These are phyloP conservation scores for Amblyjoppa proteus DNA, from an alignment of 2,888 invertebrate genomes.

Conservation along the genomic window DNA sequence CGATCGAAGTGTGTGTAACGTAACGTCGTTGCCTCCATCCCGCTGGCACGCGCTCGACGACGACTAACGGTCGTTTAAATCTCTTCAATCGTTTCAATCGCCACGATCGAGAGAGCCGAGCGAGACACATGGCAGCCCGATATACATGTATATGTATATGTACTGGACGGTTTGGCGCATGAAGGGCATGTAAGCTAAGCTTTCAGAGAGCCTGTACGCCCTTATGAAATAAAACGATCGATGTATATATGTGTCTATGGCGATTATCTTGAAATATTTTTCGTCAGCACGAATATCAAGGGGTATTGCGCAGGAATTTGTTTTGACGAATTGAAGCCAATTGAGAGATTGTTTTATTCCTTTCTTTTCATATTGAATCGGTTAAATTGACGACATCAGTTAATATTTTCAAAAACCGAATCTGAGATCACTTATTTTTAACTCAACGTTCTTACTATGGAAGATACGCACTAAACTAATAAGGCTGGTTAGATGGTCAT, in stretches of 20 bases:
- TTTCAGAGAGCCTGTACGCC: background rate
- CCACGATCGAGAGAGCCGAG: conserved; percentile 38
- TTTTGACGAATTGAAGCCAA: conserved; percentile 59
- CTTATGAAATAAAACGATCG: background rate
- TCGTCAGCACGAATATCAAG: background rate
- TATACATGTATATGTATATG: background rate
- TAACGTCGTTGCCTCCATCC: conserved; percentile 8
- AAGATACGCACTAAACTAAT: background rate
- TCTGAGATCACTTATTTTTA: background rate
- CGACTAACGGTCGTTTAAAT: conserved; percentile 62
- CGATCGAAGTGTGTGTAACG: conserved; percentile 21
- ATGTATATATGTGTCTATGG: background rate
- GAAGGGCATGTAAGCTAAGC: background rate
- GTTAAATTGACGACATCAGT: background rate
- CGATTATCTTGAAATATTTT: background rate
- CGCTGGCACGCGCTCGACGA: conserved; percentile 44
- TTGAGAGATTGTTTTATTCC: conserved; percentile 12
- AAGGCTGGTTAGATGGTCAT: background rate
- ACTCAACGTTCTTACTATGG: background rate
- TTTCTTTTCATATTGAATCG: background rate
- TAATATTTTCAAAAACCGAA: background rate
- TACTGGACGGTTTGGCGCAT: too few relatives aligned
- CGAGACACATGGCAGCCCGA: conserved; percentile 14
- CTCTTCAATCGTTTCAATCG: conserved; percentile 63
- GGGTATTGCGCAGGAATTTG: conserved; percentile 39